Evolutionary conservation across 2,797 vertebrate genomes (phyloP), one percentile per base, ranked within the genome.

Genomic region (Heterohyrax brucei): DNA sequence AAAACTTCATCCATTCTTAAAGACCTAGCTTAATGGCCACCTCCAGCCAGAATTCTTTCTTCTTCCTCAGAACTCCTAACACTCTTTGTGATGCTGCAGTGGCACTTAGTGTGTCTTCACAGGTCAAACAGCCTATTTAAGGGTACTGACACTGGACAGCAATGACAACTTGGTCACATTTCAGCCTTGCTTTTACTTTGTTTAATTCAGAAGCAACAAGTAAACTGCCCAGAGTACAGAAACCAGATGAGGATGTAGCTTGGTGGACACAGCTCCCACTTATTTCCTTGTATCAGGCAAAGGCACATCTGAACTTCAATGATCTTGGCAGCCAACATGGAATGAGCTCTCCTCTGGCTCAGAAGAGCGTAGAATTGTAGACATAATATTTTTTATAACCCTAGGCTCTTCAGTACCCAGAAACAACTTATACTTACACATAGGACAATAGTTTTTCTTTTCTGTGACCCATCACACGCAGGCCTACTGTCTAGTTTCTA

Each of bases 1-100:
- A 79, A 46, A 76, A 72, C 48, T 26, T 26, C 26, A n/a, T 24
- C 70, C 28, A 2, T 56, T 59, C 77, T 82, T 86, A 19, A 61
- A 28, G 61, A 79, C 72, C 62, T 73, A 76, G 22, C 10, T 91
- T 44, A 80, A 28, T 56, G 10, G 39, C 76, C 72, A 5, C 53
- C 59, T 92, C 80, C 56, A 66, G 13, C 21, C 44, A 61, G 61
- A 88, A 93, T 61, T 48, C 30, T 66, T 91, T 73, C 72, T 75
- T 87, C 82, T 68, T 76, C 28, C 50, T 95, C 33, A 61, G 16
- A 75, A 48, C 2, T 92, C 72, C 53, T 72, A 66, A 39, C 16
- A 26, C 66, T 64, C 24, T 77, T 68, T 19, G 62, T 68, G 73
- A 84, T 26, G 24, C 48, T 70, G 68, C 68, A 1, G 10, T 33